These are phyloP conservation scores for Ormyrus nitidulus DNA, from an alignment of 2,888 invertebrate genomes.

Conservation along the genomic window DNA sequence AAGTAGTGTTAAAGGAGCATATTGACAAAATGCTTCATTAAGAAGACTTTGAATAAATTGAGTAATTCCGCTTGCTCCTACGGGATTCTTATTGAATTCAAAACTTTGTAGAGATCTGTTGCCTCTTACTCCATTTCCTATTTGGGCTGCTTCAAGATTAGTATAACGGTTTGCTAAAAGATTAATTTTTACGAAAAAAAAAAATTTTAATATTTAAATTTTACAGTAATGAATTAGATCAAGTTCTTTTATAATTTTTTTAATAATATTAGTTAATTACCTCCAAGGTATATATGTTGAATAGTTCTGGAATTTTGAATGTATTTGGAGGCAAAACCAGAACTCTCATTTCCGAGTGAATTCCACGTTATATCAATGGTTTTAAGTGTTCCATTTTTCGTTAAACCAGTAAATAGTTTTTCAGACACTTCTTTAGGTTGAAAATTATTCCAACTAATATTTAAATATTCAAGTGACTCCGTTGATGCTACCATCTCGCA, in stretches of 20 bases:
- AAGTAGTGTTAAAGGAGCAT: slow-evolving; percentile 71
- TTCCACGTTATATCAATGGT: slow-evolving; percentile 77
- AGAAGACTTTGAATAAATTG: slow-evolving; percentile 44
- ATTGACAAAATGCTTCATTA: slow-evolving; percentile 5
- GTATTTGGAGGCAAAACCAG: slow-evolving; percentile 58
- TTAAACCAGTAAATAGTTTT: slow-evolving; percentile 71
- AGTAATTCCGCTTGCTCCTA: slow-evolving; percentile 74
- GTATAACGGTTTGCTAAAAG: slow-evolving; percentile 67
- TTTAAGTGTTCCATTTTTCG: slow-evolving; percentile 67
- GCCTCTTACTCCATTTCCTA: slow-evolving; percentile 74
- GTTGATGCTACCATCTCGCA: slow-evolving; percentile 73
- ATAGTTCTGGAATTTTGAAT: slow-evolving; percentile 60
- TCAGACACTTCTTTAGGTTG: slow-evolving; percentile 72
- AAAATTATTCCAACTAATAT: slow-evolving; percentile 78
- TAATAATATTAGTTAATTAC: slow-evolving; percentile 59
- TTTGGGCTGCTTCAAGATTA: slow-evolving; percentile 65
- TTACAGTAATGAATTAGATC: neutral
- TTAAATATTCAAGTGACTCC: slow-evolving; percentile 74
- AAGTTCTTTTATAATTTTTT: neutral
- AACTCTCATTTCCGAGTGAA: slow-evolving; percentile 70
- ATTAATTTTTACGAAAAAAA: slow-evolving; percentile 5
- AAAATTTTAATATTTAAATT: neutral
- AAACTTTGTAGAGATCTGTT: slow-evolving; percentile 75
- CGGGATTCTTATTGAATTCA: slow-evolving; percentile 77
- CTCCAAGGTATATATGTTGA: slow-evolving; percentile 63